These are phyloP conservation scores for Crotalus viridis DNA, from an alignment of 2,113 vertebrate species.

Conservation along the genomic window DNA sequence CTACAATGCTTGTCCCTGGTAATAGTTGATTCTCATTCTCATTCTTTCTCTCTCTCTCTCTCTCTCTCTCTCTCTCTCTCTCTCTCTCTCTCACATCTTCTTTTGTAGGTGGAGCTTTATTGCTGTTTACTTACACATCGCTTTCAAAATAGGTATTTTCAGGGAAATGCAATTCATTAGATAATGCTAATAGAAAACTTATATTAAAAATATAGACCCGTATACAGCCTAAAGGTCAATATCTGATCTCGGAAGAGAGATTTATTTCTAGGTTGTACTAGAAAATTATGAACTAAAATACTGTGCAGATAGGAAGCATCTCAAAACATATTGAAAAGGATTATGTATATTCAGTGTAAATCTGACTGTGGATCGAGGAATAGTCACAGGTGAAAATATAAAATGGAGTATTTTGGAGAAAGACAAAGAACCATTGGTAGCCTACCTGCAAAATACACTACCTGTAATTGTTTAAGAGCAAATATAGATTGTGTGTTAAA, in stretches of 20 bases:
- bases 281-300: neutral
- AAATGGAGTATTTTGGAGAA: neutral
- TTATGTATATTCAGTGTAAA: neutral
- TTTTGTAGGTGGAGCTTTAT: conserved; percentile 53
- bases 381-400: neutral
- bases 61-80: neutral
- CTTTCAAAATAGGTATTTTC: neutral
- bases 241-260: neutral
- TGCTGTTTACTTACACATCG: neutral
- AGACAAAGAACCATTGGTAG: neutral
- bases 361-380: neutral
- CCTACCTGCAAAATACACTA: neutral
- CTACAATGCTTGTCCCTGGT: conserved; percentile 69
- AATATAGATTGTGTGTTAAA: neutral
- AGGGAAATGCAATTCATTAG: neutral
- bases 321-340: neutral
- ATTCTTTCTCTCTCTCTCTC: neutral
- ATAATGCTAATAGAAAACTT: neutral
- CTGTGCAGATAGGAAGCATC: neutral
- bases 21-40: conserved; percentile 68
- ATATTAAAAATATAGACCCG: neutral
- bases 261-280: neutral
- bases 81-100: neutral
- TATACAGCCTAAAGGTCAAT: neutral
- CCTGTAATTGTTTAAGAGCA: neutral